Conservation (phyloP, 2,113 vertebrate genomes). For the Meles meles region DNA sequence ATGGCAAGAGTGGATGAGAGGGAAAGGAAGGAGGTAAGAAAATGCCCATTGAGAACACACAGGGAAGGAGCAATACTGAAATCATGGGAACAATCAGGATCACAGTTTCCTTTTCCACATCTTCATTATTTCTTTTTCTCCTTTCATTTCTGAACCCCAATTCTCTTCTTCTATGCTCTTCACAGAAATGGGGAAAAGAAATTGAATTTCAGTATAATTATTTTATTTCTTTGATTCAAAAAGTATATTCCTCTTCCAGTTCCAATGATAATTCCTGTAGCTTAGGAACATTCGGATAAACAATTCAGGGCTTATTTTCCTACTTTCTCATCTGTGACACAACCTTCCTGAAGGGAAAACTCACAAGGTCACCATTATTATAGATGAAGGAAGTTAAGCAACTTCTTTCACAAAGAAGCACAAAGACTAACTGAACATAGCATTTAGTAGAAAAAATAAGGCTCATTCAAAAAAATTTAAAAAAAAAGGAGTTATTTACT, state of each 20-base stretch:
- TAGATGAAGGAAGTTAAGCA: not conserved
- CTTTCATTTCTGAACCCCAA: conserved; percentile 8
- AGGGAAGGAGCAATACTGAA: not conserved
- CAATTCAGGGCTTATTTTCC: conserved; percentile 2
- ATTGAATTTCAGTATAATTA: not conserved
- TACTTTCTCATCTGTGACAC: conserved; percentile 23
- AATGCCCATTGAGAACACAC: not conserved
- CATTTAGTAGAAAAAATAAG: not conserved
- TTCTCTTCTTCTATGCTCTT: conserved; percentile 11
- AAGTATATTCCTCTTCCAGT: not conserved
- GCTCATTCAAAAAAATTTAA: not conserved
- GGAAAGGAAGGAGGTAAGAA: not conserved
- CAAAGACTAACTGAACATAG: not conserved
- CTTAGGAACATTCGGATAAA: conserved; percentile 2
- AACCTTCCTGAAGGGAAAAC: conserved; percentile 22
- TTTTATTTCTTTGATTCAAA: not conserved
- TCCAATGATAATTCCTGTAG: not conserved
- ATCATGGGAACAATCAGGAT: not conserved
- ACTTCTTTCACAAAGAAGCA: no score
- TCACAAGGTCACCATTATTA: not conserved
- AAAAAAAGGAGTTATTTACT: conserved; percentile 54
- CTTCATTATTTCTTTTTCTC: not conserved
- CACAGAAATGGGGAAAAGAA: not conserved
- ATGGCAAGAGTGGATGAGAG: not conserved
- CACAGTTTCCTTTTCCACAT: not conserved